These are phyloP conservation scores for human DNA, from an alignment of 2,113 vertebrate genomes.

Conservation along the genomic window GRCh38 chr5:158166001-158166500, in stretches of 20 bases:
- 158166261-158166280: background rate
- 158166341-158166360: background rate
- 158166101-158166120: background rate
- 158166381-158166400: background rate
- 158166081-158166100: background rate
- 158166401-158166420: background rate
- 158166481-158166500: background rate
- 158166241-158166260: background rate
- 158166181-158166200: background rate
- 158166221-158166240: background rate
- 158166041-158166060: background rate
- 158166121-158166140: background rate
- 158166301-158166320: background rate
- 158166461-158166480: background rate
- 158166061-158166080: background rate
- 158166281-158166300: background rate
- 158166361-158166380: background rate
- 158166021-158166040: background rate
- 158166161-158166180: background rate
- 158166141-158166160: background rate
- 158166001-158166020: background rate
- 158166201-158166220: background rate
- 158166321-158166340: background rate
- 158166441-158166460: conserved; percentile 40
- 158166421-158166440: background rate